Conservation (phyloP, 2,113 vertebrate genomes). For the Cyprinodon tularosa region DNA sequence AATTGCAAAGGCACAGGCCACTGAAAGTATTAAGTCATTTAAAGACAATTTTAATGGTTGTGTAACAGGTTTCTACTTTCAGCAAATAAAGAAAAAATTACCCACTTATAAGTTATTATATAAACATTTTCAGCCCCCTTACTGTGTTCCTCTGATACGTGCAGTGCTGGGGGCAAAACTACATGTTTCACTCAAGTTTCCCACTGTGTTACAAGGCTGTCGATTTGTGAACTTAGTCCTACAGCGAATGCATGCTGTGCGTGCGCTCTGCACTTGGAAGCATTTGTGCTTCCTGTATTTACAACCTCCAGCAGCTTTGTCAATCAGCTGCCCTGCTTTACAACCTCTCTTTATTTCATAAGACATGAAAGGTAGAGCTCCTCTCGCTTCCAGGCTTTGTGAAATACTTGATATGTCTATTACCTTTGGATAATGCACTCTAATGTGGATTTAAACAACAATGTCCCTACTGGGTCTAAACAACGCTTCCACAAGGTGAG, state of each 20-base stretch:
- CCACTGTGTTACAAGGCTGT: slow-evolving; percentile 20
- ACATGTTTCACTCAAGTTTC: slow-evolving; percentile 17
- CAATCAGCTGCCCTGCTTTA: slow-evolving; percentile 20
- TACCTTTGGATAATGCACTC: not conserved
- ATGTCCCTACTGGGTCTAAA: not conserved
- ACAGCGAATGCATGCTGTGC: slow-evolving; percentile 12
- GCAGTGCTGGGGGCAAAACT: not conserved
- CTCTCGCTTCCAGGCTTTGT: slow-evolving; percentile 1
- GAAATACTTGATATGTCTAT: not conserved
- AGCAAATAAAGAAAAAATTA: slow-evolving; percentile 20
- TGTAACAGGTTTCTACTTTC: not conserved
- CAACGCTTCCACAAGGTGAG: not conserved
- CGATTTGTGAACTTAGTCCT: not conserved
- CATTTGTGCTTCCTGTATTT: slow-evolving; percentile 1
- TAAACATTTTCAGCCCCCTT: not conserved
- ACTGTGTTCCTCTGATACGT: slow-evolving; percentile 1
- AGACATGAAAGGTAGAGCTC: not conserved
- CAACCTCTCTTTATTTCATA: slow-evolving; percentile 19
- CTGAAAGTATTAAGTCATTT: not conserved
- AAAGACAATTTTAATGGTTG: too few species aligned
- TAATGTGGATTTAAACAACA: not conserved
- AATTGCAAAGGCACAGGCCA: not conserved
- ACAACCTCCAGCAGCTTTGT: slow-evolving; percentile 1
- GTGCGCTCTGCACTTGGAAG: slow-evolving; percentile 1
- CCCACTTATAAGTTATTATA: not conserved